Evolutionary conservation across 2,113 vertebrate species (phyloP).

Genomic region (Sceloporus undulatus): DNA sequence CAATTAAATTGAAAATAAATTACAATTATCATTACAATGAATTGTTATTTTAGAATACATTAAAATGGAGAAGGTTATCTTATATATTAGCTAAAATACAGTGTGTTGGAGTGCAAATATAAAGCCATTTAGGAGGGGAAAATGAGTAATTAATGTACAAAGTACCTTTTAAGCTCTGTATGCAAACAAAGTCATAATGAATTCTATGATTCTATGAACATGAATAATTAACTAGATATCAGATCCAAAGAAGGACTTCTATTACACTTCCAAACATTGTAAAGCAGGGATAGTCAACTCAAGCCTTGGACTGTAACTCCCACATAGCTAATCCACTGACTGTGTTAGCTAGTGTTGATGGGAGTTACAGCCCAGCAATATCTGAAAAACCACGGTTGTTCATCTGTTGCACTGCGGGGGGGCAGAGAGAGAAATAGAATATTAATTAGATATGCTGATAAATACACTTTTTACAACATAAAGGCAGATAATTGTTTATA

Average conservation of each 20-base stretch:
- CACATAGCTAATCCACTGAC: not conserved
- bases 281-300: not conserved
- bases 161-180: conserved; percentile 19
- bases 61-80: not conserved
- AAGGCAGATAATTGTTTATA: too few relatives aligned
- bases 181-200: accelerated
- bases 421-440: too few relatives aligned
- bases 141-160: conserved; percentile 44
- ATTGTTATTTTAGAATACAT: not conserved
- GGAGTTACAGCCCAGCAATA: not conserved
- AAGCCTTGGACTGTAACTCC: not conserved
- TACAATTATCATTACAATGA: not conserved
- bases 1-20: conserved; percentile 40
- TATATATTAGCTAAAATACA: not conserved
- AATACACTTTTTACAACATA: too few relatives aligned
- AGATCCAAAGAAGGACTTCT: not conserved
- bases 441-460: too few relatives aligned
- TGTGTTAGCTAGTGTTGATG: not conserved
- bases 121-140: accelerated
- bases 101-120: not conserved
- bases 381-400: not conserved
- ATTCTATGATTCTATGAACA: too few relatives aligned
- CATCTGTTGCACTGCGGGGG: not conserved
- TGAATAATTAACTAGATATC: not conserved
- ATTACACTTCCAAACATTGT: not conserved